phyloP scores from a whole-genome alignment of 1,140 invertebrate species.

The Homarus americanus region DNA sequence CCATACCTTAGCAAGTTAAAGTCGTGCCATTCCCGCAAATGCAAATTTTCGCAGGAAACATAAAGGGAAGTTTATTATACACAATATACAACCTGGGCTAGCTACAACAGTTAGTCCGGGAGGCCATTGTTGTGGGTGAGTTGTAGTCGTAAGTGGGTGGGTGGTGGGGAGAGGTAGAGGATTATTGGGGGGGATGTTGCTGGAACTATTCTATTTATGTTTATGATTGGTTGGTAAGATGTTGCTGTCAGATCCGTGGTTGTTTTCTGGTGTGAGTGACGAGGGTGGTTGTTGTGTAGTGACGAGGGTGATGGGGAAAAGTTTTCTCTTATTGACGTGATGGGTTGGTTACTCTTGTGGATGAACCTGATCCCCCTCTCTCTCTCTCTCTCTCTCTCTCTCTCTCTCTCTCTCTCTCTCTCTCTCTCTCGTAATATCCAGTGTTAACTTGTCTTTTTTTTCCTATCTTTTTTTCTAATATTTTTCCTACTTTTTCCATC shows the following conservation, averaged over 20 bases:
- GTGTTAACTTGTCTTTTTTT: too few relatives aligned
- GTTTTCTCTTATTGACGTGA: background rate
- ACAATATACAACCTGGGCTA: conserved; percentile 47
- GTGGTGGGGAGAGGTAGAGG: conserved; percentile 37
- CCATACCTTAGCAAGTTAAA: conserved; percentile 64
- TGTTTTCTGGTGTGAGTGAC: background rate
- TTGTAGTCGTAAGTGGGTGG: conserved; percentile 19
- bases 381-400: background rate
- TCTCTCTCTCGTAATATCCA: background rate
- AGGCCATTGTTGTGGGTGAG: conserved; percentile 60
- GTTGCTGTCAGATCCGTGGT: too few relatives aligned
- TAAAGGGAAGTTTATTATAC: conserved; percentile 64
- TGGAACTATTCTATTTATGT: background rate
- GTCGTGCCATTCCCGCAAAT: conserved; percentile 62
- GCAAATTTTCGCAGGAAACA: conserved; percentile 66
- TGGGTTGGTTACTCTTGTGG: background rate
- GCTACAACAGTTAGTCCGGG: conserved; percentile 59
- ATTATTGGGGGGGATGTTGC: background rate
- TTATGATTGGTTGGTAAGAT: conserved; percentile 13
- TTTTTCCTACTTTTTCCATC: too few relatives aligned
- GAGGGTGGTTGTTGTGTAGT: background rate
- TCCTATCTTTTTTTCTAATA: too few relatives aligned
- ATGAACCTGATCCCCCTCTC: background rate
- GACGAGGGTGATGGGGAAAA: background rate
- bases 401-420: conserved; percentile 8